phyloP scores from a whole-genome alignment of 2,888 invertebrate species.

The Meteorus cinctellus region DNA sequence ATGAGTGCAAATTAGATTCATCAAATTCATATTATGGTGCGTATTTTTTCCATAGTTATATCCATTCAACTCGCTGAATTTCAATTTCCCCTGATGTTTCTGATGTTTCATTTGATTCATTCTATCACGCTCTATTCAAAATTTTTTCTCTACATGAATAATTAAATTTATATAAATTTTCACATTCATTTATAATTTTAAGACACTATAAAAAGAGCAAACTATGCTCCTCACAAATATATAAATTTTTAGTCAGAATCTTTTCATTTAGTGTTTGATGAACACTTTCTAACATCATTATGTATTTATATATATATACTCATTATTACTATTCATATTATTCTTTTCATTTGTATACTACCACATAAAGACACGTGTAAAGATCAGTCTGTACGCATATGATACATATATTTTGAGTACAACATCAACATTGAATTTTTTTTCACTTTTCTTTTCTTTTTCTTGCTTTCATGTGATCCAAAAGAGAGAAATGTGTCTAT shows the following conservation, averaged over 20 bases:
- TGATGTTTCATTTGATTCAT: not conserved
- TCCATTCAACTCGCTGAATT: not conserved
- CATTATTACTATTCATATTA: not conserved
- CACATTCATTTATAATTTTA: not conserved
- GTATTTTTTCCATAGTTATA: not conserved
- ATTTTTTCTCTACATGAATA: not conserved
- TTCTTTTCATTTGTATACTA: slow-evolving; percentile 22
- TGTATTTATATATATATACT: not conserved
- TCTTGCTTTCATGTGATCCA: not conserved
- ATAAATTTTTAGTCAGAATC: not conserved
- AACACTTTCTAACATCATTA: not conserved
- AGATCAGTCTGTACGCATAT: slow-evolving; percentile 31
- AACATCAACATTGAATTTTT: slow-evolving; percentile 35
- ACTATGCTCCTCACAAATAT: not conserved
- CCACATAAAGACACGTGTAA: slow-evolving; percentile 13
- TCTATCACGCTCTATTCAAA: not conserved
- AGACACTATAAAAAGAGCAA: slow-evolving; percentile 16
- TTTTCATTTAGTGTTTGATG: slow-evolving; percentile 1
- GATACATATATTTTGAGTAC: slow-evolving; percentile 24
- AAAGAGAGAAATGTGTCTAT: slow-evolving; percentile 5
- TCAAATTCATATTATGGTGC: too few species aligned
- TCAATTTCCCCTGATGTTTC: not conserved
- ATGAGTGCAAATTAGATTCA: too few species aligned
- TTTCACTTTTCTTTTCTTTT: slow-evolving; percentile 7
- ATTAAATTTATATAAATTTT: not conserved